Conservation (phyloP, 2,797 vertebrate genomes). For the Holocentrus rufus region DNA sequence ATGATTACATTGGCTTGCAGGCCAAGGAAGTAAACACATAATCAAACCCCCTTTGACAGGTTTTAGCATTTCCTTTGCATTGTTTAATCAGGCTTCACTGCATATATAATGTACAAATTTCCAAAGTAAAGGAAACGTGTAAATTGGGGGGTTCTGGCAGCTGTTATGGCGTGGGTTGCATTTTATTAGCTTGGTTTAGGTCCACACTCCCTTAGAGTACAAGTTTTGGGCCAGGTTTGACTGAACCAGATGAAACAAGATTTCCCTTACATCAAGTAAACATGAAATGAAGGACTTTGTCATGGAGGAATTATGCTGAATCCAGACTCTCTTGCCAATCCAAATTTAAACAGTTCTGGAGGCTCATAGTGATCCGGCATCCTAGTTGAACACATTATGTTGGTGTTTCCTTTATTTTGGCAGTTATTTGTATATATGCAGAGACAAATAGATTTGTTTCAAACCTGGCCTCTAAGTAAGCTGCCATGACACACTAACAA, state of each 20-base stretch:
- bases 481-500: constrained; percentile 69
- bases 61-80: constrained; percentile 72
- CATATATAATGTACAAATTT: constrained; percentile 68
- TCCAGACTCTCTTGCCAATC: constrained; percentile 37
- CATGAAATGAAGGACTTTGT: constrained; percentile 59
- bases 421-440: constrained; percentile 72
- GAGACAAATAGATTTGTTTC: constrained; percentile 73
- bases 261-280: constrained; percentile 64
- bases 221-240: constrained; percentile 64
- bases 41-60: constrained; percentile 61
- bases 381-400: constrained; percentile 30
- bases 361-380: constrained; percentile 36
- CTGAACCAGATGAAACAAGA: constrained; percentile 29
- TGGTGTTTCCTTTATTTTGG: constrained; percentile 77
- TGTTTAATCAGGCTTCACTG: constrained; percentile 73
- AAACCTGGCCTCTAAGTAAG: constrained; percentile 74
- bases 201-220: constrained; percentile 46
- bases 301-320: constrained; percentile 48
- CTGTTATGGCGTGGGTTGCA: constrained; percentile 40
- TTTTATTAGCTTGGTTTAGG: constrained; percentile 50
- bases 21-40: constrained; percentile 36
- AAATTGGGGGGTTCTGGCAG: constrained; percentile 44
- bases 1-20: constrained; percentile 73
- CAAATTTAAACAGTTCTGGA: constrained; percentile 40
- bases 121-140: constrained; percentile 75